A percentile compares a stretch with the other conserved stretches of the same genome.
phyloP scores from a whole-genome alignment of 2,797 vertebrate species.

The Odontamblyopus lacepedii region DNA sequence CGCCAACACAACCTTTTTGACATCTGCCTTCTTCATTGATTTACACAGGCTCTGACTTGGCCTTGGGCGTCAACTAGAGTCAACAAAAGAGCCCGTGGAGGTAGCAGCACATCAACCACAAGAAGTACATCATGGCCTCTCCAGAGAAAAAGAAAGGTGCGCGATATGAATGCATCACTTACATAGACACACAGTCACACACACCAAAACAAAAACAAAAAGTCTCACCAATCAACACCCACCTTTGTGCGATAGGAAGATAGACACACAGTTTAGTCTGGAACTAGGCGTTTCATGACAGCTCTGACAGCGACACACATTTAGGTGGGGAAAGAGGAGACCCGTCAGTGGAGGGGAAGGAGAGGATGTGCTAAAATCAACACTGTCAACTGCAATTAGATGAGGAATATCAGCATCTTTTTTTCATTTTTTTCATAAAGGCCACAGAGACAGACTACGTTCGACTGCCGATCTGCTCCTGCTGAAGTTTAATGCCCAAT shows the following conservation, averaged over 20 bases:
- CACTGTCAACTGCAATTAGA: conserved; percentile 39
- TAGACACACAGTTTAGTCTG: conserved; percentile 82
- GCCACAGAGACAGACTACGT: conserved; percentile 74
- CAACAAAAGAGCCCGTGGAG: conserved; percentile 56
- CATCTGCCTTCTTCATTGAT: neutral
- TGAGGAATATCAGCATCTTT: conserved; percentile 50
- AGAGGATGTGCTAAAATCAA: conserved; percentile 37
- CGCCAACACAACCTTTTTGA: neutral
- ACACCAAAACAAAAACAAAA: conserved; percentile 41
- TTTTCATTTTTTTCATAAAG: conserved; percentile 62
- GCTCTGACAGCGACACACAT: conserved; percentile 52
- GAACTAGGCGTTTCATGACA: conserved; percentile 85
- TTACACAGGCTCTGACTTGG: conserved; percentile 3
- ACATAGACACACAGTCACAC: conserved; percentile 46
- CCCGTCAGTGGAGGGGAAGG: conserved; percentile 55
- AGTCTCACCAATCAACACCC: conserved; percentile 76
- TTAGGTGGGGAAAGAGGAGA: conserved; percentile 32
- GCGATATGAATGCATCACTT: conserved; percentile 74
- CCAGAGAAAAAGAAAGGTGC: conserved; percentile 52
- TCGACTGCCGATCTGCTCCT: conserved; percentile 42
- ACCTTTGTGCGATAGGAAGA: conserved; percentile 90
- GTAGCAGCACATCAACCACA: conserved; percentile 70
- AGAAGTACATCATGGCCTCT: conserved; percentile 56
- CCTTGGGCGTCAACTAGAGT: conserved; percentile 15
- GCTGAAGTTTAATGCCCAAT: conserved; percentile 58